Evolutionary conservation across 2,888 invertebrate species (phyloP).

Genomic region (Phyto melanocephala): DNA sequence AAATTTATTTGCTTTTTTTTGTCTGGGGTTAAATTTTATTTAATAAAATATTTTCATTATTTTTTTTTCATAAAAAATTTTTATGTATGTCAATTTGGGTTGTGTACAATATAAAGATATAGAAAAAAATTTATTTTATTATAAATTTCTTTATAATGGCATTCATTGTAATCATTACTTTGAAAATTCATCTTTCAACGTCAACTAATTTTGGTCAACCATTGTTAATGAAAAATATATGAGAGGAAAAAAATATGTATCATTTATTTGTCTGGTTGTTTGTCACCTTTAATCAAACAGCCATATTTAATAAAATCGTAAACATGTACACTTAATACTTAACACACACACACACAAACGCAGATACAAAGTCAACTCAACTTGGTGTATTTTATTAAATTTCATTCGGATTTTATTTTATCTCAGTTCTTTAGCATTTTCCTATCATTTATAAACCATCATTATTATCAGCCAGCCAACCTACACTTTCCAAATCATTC

Average conservation of each 20-base stretch:
- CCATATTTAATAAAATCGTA: background rate
- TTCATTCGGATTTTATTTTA: conserved; percentile 1
- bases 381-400: background rate
- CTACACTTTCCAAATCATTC: conserved; percentile 67
- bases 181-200: conserved; percentile 24
- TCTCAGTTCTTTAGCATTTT: conserved; percentile 18
- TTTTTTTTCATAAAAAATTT: too few relatives aligned
- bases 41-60: too few relatives aligned
- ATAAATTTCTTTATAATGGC: background rate
- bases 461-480: conserved; percentile 10
- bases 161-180: conserved; percentile 1
- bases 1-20: too few relatives aligned
- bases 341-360: background rate
- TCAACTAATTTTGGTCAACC: background rate
- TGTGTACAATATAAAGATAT: too few relatives aligned
- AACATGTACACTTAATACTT: background rate
- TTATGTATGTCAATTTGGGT: too few relatives aligned
- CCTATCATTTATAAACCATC: conserved; percentile 6
- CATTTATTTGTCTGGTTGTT: conserved; percentile 8
- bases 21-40: too few relatives aligned
- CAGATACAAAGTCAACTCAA: too few relatives aligned
- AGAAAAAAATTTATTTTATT: background rate
- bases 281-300: conserved; percentile 23
- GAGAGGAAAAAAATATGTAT: background rate
- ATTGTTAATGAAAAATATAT: conserved; percentile 19